Percentiles rank a stretch among this genome's conserved stretches.
phyloP scores from a whole-genome alignment of 2,888 invertebrate species.

The Fissipunctia ypsillon region DNA sequence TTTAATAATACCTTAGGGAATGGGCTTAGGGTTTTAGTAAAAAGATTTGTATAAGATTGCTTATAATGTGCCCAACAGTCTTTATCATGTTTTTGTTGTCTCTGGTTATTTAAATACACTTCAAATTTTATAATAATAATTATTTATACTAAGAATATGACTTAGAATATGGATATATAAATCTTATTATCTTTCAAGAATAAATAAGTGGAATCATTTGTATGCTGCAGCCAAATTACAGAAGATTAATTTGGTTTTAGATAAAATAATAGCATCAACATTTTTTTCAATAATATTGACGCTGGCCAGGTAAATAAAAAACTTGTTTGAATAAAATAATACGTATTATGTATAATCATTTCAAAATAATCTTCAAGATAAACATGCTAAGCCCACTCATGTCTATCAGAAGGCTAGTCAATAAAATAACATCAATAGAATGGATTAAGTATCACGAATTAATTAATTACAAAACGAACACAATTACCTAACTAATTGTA shows the following conservation, averaged over 20 bases:
- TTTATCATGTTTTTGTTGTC: neutral
- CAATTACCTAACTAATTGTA: neutral
- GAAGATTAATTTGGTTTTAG: neutral
- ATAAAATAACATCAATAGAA: conserved; percentile 7
- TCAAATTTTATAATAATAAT: neutral
- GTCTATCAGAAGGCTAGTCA: conserved; percentile 1
- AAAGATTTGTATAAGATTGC: neutral
- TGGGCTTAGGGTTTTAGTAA: neutral
- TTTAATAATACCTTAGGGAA: too few relatives aligned
- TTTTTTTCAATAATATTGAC: neutral
- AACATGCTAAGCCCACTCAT: conserved; percentile 2
- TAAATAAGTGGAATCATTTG: neutral
- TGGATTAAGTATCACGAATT: neutral
- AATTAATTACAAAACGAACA: conserved; percentile 13
- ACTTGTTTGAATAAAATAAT: conserved; percentile 18
- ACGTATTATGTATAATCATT: conserved; percentile 24
- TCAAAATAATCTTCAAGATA: conserved; percentile 32
- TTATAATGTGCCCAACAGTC: neutral
- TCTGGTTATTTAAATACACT: neutral
- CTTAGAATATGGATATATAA: too few relatives aligned
- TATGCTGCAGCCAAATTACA: neutral
- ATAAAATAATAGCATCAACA: neutral
- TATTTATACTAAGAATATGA: neutral
- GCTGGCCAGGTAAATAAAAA: neutral
- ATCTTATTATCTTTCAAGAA: neutral